Percentiles rank a stretch among this genome's conserved stretches.
These are phyloP conservation scores for Helostoma temminkii DNA, from an alignment of 2,797 vertebrate genomes.

Conservation along the genomic window DNA sequence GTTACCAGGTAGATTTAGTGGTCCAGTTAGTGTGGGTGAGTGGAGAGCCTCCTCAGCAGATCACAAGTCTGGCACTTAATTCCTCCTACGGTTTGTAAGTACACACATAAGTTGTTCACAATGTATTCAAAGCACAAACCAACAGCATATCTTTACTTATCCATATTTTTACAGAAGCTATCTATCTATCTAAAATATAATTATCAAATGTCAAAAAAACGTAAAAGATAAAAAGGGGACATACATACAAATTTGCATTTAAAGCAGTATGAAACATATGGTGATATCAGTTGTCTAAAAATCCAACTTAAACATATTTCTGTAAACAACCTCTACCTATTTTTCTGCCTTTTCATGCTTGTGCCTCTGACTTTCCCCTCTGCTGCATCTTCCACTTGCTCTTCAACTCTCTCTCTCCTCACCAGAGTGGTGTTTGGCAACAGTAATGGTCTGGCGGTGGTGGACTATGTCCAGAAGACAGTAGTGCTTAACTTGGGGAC, in stretches of 20 bases:
- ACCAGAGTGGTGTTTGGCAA: conserved; percentile 98
- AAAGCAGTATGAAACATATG: conserved; percentile 10
- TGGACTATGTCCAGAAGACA: conserved; percentile 98
- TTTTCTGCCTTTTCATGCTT: conserved; percentile 7
- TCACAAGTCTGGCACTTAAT: conserved; percentile 95
- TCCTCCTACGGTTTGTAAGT: conserved; percentile 91
- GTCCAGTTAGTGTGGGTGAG: conserved; percentile 98
- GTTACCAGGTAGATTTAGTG: conserved; percentile 96
- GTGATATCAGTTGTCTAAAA: conserved; percentile 2
- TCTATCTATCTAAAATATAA: not conserved
- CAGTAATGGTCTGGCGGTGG: conserved; percentile 95
- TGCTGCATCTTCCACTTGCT: not conserved
- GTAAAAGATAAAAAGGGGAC: not conserved
- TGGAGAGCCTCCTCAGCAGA: conserved; percentile 97
- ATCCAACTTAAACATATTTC: conserved; percentile 7
- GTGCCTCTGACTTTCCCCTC: not conserved
- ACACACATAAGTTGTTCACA: conserved; percentile 3
- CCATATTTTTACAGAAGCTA: not conserved
- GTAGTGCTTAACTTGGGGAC: conserved; percentile 95
- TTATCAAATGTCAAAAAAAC: too few relatives aligned
- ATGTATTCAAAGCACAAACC: not conserved
- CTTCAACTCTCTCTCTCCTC: conserved; percentile 15
- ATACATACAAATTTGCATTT: not conserved
- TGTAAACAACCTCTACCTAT: not conserved
- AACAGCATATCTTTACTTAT: not conserved